These are phyloP conservation scores for Monomorium pharaonis DNA, from an alignment of 1,140 invertebrate species.

Conservation along the genomic window DNA sequence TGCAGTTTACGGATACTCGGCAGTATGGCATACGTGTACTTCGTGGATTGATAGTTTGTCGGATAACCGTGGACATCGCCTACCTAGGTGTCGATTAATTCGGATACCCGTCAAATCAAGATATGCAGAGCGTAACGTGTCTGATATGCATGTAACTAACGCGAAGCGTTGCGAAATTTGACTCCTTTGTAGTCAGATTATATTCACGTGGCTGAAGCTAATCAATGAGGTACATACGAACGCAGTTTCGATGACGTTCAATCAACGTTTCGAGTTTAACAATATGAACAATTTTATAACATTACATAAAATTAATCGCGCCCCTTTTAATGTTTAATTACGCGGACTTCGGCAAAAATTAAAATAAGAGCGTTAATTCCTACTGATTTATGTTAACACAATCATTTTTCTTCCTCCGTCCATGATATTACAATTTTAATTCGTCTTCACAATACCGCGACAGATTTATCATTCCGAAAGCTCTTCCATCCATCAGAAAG, in stretches of 20 bases:
- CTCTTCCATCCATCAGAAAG: background rate
- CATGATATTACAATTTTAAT: background rate
- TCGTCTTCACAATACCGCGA: background rate
- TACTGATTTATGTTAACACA: background rate
- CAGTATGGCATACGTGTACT: slow-evolving; percentile 5
- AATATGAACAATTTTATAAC: background rate
- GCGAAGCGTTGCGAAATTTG: slow-evolving; percentile 58
- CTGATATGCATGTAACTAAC: slow-evolving; percentile 54
- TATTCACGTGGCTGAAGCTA: slow-evolving; percentile 24
- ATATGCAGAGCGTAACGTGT: slow-evolving; percentile 53
- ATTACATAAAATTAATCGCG: background rate
- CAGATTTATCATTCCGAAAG: background rate
- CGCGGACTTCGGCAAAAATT: background rate
- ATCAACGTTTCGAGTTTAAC: background rate
- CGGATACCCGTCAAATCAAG: slow-evolving; percentile 62
- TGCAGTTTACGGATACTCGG: background rate
- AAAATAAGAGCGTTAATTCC: background rate
- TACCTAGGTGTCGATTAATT: slow-evolving; percentile 56
- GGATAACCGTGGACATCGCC: slow-evolving; percentile 47
- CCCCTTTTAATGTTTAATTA: background rate
- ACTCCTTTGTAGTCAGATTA: slow-evolving; percentile 63
- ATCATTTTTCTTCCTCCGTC: background rate
- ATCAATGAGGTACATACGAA: slow-evolving; percentile 23
- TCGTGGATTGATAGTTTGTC: slow-evolving; percentile 36
- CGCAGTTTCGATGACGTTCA: background rate